Conservation (phyloP, 2,888 invertebrate genomes). For the Cephonodes hylas region DNA sequence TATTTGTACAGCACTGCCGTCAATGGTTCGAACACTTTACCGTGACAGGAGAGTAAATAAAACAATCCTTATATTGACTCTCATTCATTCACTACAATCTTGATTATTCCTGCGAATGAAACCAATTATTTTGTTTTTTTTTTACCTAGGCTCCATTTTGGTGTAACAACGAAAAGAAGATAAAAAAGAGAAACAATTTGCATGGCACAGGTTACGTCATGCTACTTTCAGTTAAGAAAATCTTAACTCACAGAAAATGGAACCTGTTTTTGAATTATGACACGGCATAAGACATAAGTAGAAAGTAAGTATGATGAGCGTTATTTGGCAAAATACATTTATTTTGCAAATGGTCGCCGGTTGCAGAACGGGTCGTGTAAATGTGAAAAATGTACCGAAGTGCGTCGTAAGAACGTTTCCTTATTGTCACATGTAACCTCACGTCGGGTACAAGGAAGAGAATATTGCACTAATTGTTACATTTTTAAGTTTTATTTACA, state of each 20-base stretch:
- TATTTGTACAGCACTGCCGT: too few relatives aligned
- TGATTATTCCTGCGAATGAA: too few relatives aligned
- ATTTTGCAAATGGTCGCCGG: conserved; percentile 4
- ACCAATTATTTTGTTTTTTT: too few relatives aligned
- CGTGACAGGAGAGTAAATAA: too few relatives aligned
- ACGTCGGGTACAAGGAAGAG: neutral
- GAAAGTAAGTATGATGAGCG: conserved; percentile 9
- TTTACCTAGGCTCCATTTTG: neutral
- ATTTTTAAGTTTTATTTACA: neutral
- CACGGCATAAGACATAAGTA: conserved; percentile 4
- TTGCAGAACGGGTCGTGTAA: conserved; percentile 5
- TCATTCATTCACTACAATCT: too few relatives aligned
- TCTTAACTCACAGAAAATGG: conserved; percentile 4
- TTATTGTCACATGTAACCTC: conserved; percentile 6
- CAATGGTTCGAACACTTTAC: too few relatives aligned
- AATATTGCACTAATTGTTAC: conserved; percentile 7
- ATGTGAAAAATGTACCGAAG: neutral
- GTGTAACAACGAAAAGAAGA: neutral
- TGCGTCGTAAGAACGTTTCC: conserved; percentile 3
- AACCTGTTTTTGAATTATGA: conserved; percentile 10
- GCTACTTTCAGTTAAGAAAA: conserved; percentile 4
- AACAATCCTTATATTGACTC: too few relatives aligned
- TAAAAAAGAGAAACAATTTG: neutral
- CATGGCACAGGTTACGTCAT: neutral
- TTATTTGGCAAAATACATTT: conserved; percentile 10